phyloP scores from a whole-genome alignment of 2,797 vertebrate species.

The Aplochiton taeniatus region DNA sequence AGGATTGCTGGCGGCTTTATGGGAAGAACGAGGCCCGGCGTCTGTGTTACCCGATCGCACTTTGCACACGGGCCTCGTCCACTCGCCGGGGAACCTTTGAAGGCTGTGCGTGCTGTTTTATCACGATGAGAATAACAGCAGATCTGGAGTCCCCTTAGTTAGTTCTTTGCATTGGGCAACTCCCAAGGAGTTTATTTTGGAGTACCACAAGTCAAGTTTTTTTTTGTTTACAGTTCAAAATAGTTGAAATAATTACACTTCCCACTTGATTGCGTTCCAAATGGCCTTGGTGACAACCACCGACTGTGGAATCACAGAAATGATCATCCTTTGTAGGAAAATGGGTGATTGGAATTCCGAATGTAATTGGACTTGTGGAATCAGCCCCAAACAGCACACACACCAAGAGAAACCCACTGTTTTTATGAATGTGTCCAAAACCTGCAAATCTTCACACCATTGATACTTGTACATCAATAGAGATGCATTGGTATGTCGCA shows the following conservation, averaged over 20 bases:
- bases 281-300: constrained; percentile 24
- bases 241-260: constrained; percentile 42
- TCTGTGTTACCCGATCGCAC: constrained; percentile 34
- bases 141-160: constrained; percentile 46
- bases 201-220: constrained; percentile 31
- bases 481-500: no score
- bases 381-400: not conserved
- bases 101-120: constrained; percentile 47
- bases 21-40: constrained; percentile 15
- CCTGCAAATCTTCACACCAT: not conserved
- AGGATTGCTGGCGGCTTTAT: constrained; percentile 9
- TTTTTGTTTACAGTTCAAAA: constrained; percentile 30
- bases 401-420: no score
- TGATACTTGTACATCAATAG: no score
- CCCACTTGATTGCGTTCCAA: constrained; percentile 41
- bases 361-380: no score
- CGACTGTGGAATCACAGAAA: constrained; percentile 18
- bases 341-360: constrained; percentile 30
- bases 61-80: constrained; percentile 17
- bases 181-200: not conserved
- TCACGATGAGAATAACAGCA: constrained; percentile 49
- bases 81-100: constrained; percentile 29
- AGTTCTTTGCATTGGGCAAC: constrained; percentile 37
- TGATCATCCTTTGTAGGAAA: constrained; percentile 39
- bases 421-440: constrained; percentile 23